These are phyloP conservation scores for Aeoliscus strigatus DNA, from an alignment of 2,797 vertebrate species.

Conservation along the genomic window DNA sequence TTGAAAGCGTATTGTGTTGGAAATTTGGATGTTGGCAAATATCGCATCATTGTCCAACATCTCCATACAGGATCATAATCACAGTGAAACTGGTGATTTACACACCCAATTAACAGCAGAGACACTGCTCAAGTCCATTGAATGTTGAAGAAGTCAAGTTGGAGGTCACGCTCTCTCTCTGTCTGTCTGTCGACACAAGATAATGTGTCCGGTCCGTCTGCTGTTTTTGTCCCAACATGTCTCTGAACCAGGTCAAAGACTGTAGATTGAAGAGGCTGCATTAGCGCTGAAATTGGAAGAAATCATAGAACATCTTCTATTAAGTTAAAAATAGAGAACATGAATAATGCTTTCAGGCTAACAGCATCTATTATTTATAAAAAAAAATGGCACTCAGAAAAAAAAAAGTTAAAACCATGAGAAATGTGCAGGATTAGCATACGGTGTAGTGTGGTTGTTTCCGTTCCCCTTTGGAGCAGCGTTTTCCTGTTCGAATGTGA, in stretches of 20 bases:
- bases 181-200: too few species aligned
- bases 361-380: conserved; percentile 3
- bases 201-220: too few species aligned
- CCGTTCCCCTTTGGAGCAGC: conserved; percentile 29
- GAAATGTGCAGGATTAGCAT: conserved; percentile 13
- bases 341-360: neutral
- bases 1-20: too few species aligned
- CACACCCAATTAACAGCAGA: too few species aligned
- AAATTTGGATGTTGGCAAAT: too few species aligned
- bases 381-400: conserved; percentile 10
- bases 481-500: conserved; percentile 48
- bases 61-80: too few species aligned
- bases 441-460: conserved; percentile 18
- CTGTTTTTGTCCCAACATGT: conserved; percentile 17
- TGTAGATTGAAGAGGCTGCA: neutral
- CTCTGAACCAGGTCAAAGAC: conserved; percentile 13
- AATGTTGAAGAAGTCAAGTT: too few species aligned
- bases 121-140: too few species aligned
- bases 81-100: too few species aligned
- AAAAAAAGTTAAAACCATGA: conserved; percentile 2
- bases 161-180: too few species aligned
- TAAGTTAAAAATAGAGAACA: conserved; percentile 1
- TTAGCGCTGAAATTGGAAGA: neutral
- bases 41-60: too few species aligned
- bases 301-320: conserved; percentile 5